These are phyloP conservation scores for Rhea americana DNA, from an alignment of 2,113 vertebrate species.

Conservation along the genomic window DNA sequence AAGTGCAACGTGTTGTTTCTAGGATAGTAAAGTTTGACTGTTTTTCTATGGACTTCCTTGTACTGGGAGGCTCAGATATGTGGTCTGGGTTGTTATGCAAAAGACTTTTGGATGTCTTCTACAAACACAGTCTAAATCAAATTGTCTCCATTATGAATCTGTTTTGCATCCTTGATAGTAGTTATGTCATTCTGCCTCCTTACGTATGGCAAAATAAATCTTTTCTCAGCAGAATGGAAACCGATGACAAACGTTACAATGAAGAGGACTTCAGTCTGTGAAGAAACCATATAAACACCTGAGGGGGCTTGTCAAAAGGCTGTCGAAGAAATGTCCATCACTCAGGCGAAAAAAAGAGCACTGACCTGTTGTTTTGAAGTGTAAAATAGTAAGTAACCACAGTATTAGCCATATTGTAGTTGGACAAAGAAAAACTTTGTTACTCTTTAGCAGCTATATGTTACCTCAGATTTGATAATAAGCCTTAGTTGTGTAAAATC, in stretches of 20 bases:
- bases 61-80: not conserved
- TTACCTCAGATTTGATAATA: not conserved
- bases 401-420: not conserved
- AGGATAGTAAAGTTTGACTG: not conserved
- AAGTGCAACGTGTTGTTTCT: not conserved
- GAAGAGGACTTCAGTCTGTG: not conserved
- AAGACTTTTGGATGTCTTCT: not conserved
- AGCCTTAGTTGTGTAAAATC: not conserved
- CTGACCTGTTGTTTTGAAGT: not conserved
- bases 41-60: not conserved
- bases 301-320: not conserved
- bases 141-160: no score
- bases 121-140: not conserved
- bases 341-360: not conserved
- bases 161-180: not conserved
- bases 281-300: not conserved
- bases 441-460: not conserved
- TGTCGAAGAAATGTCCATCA: not conserved
- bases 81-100: not conserved
- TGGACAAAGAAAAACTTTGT: not conserved
- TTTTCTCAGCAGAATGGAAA: not conserved
- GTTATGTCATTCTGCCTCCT: not conserved
- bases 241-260: not conserved
- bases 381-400: not conserved
- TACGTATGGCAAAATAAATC: not conserved